Evolutionary conservation across 2,113 vertebrate species (phyloP), one percentile per base, ranked within the genome.

Genomic region (Gymnocephalus cernua): DNA sequence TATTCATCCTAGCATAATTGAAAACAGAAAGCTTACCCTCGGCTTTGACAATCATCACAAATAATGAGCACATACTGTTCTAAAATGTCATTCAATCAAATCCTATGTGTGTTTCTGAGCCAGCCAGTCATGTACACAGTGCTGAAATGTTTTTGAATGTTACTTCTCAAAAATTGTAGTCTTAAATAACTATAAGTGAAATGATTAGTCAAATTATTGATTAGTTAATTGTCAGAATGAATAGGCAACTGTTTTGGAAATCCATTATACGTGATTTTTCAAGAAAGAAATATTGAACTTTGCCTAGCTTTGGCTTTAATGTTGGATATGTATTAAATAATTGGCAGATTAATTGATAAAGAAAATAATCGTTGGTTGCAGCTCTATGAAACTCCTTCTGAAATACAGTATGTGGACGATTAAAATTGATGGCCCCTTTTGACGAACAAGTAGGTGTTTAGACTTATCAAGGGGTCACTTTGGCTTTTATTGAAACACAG

Each of bases 21-120:
- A 57, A 82, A 79, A 84, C 29, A 63, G 13, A 86, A 74, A 73
- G 41, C 29, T 45, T 18, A 69, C 6, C 19, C 6, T 79, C n/a
- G 3, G 45, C 74, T 4, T 21, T 53, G 53, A 41, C 59, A 62
- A 62, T 89, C 47, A 70, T 59, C 59, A 67, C 59, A 69, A 77
- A 72, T 68, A 68, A 75, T 80, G 57, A 74, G 67, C 61, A 47
- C 62, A 10, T 38, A 51, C 65, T 51, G 18, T 13, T 63, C 59
- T 59, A 27, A 70, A 47, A 85, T 73, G 62, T 23, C 35, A 23
- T 59, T 79, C 53, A 50, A 19, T 73, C 74, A n/a, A 25, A 47
- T 76, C 50, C 44, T n/a, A 1, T 41, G 29, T 47, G 8, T 1
- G 4, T 61, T 51, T 47, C 18, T 79, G 50, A 76, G 57, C 3